A percentile compares a stretch with the other conserved stretches of the same genome.
Evolutionary conservation across 2,113 vertebrate genomes (phyloP).

Genomic region (Pavo muticus): DNA sequence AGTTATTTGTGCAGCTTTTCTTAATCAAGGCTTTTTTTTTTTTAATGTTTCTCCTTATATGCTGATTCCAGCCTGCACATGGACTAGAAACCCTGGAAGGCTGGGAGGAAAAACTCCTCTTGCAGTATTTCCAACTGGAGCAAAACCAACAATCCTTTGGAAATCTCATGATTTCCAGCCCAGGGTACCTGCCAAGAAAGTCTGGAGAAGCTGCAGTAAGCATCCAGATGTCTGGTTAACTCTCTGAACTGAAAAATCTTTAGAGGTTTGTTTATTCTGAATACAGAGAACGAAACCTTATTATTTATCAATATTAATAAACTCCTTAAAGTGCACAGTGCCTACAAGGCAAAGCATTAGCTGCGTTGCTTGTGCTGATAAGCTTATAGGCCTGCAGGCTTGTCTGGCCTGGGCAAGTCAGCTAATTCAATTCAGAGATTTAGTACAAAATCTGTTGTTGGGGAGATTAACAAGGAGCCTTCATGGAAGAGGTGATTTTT

Average conservation of each 20-base stretch:
- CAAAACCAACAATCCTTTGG: constrained; percentile 6
- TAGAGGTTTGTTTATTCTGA: neutral
- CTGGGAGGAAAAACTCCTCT: constrained; percentile 36
- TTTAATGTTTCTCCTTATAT: neutral
- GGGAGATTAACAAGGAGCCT: neutral
- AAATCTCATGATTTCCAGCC: constrained; percentile 40
- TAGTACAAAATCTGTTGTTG: neutral
- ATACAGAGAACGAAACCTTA: neutral
- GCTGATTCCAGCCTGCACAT: constrained; percentile 8
- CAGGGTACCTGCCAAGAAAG: neutral
- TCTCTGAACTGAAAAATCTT: neutral
- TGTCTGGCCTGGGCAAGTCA: neutral
- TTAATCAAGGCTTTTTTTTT: constrained; percentile 48
- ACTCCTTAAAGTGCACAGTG: neutral
- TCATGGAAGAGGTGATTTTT: neutral
- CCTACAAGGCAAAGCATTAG: neutral
- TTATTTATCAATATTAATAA: neutral
- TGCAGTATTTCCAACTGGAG: constrained; percentile 47
- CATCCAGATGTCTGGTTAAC: constrained; percentile 54
- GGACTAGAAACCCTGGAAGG: constrained; percentile 50
- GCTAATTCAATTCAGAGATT: neutral
- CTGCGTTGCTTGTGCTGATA: neutral
- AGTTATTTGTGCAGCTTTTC: constrained; percentile 50
- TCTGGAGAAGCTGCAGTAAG: constrained; percentile 39
- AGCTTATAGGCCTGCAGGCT: neutral